A percentile compares a stretch with the other conserved stretches of the same genome.
phyloP scores from a whole-genome alignment of 2,888 invertebrate species.

The Opisthograptis luteolata region DNA sequence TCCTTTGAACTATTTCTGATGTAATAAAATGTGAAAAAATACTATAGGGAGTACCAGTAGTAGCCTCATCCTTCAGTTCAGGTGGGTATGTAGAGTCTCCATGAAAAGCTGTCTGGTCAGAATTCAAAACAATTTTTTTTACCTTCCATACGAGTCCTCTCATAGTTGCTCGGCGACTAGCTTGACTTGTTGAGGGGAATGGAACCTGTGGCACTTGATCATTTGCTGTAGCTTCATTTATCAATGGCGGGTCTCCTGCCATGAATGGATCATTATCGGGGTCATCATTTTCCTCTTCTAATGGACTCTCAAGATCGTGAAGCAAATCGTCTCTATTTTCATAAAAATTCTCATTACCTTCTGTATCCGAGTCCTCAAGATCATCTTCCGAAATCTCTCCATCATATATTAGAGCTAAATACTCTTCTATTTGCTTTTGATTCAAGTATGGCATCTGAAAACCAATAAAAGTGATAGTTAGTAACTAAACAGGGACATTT shows the following conservation, averaged over 20 bases:
- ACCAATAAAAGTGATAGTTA: conserved; percentile 36
- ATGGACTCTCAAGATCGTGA: conserved; percentile 45
- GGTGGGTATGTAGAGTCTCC: conserved; percentile 47
- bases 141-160: conserved; percentile 46
- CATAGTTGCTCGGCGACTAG: conserved; percentile 46
- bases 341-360: conserved; percentile 9
- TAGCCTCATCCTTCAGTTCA: conserved; percentile 44
- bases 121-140: conserved; percentile 47
- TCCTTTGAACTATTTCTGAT: conserved; percentile 18
- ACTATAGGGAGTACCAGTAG: conserved; percentile 44
- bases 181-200: conserved; percentile 47
- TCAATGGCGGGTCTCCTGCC: conserved; percentile 45
- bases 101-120: conserved; percentile 50
- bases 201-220: conserved; percentile 45
- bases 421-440: too few species aligned
- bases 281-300: conserved; percentile 45
- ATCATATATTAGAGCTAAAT: too few species aligned
- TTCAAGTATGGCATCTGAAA: too few species aligned
- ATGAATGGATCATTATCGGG: conserved; percentile 39
- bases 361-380: not conserved
- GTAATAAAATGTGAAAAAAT: conserved; percentile 25
- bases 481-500: conserved; percentile 37
- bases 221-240: conserved; percentile 42
- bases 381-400: not conserved
- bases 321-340: conserved; percentile 41